Conservation (phyloP, 2,113 vertebrate genomes). For the Megaceryle maxima region DNA sequence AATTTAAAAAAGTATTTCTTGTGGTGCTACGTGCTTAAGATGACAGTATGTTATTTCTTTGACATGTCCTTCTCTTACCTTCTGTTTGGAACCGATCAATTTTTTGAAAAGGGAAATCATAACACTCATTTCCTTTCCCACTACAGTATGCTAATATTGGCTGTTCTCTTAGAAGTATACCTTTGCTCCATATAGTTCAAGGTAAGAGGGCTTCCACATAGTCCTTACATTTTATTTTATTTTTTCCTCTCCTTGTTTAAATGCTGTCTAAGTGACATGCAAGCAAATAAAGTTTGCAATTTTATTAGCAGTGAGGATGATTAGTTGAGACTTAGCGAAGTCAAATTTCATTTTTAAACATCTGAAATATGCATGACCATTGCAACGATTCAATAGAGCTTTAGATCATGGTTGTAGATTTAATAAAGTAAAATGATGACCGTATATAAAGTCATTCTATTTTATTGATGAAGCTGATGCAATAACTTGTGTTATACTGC, state of each 20-base stretch:
- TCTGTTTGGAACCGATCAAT: neutral
- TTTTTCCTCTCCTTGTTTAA: neutral
- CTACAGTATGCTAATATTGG: neutral
- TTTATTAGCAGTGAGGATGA: neutral
- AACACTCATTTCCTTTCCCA: neutral
- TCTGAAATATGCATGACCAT: conserved; percentile 24
- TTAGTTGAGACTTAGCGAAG: neutral
- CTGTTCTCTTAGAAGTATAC: neutral
- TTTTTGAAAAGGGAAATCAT: neutral
- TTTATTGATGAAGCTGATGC: conserved; percentile 12
- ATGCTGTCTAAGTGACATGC: neutral
- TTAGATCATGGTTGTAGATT: neutral
- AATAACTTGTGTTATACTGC: conserved; percentile 4
- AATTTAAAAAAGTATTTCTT: neutral
- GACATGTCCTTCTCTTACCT: neutral
- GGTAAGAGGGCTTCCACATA: neutral
- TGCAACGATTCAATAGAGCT: neutral
- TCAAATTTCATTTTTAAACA: neutral
- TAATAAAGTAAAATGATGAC: conserved; percentile 40
- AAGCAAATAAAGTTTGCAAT: neutral
- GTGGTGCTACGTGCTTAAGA: neutral
- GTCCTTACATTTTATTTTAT: neutral
- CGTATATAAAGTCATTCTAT: neutral
- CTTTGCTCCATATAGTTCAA: neutral
- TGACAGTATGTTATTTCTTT: neutral